Evolutionary conservation across 2,888 invertebrate species (phyloP).

Genomic region (Drosophila mimetica): DNA sequence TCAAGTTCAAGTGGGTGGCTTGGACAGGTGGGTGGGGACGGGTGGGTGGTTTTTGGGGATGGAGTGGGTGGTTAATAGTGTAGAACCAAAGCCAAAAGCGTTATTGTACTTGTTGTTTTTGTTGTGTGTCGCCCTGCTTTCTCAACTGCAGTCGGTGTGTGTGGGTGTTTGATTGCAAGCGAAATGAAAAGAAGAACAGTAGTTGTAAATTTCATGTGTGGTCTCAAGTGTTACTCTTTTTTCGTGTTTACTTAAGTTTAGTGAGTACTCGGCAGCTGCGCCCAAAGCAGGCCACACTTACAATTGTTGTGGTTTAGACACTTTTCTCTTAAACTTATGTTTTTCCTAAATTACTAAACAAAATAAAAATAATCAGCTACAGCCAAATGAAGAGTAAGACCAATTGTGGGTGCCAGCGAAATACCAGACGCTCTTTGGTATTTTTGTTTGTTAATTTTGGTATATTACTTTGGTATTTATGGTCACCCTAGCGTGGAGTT

Average conservation of each 20-base stretch:
- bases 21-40: conserved; percentile 4
- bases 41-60: not conserved
- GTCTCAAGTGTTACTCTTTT: not conserved
- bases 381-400: conserved; percentile 6
- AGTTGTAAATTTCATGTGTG: conserved; percentile 28
- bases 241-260: not conserved
- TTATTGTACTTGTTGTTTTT: conserved; percentile 30
- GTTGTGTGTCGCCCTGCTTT: conserved; percentile 28
- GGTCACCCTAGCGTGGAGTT: conserved; percentile 19
- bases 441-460: not conserved
- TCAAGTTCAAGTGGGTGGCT: conserved; percentile 25
- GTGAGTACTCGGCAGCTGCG: no score
- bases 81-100: conserved; percentile 52
- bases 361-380: conserved; percentile 28
- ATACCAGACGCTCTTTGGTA: not conserved
- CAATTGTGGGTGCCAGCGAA: not conserved
- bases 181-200: conserved; percentile 29
- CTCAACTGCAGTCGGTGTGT: conserved; percentile 26
- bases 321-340: conserved; percentile 8
- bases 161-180: conserved; percentile 11
- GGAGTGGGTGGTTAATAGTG: conserved; percentile 6
- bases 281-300: conserved; percentile 42
- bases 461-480: not conserved
- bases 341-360: conserved; percentile 18
- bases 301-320: conserved; percentile 12